These are phyloP conservation scores for Calameuta idolon DNA, from an alignment of 2,888 invertebrate genomes.

Conservation along the genomic window DNA sequence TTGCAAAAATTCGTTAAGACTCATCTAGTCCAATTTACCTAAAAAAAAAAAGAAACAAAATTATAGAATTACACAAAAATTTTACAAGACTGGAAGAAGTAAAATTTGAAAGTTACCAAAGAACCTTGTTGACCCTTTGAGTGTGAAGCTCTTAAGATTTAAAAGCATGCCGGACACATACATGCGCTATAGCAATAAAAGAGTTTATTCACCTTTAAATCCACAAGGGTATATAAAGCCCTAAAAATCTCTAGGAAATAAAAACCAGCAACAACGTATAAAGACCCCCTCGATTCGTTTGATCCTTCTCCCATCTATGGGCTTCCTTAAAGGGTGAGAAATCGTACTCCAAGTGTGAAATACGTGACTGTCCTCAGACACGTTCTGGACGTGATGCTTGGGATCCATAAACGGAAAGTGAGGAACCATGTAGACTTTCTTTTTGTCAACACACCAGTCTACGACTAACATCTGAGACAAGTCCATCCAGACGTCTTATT, in stretches of 20 bases:
- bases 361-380: neutral
- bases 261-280: neutral
- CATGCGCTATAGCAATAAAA: no score
- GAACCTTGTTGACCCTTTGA: neutral
- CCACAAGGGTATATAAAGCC: neutral
- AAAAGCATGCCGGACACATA: no score
- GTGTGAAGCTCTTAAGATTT: no score
- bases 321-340: neutral
- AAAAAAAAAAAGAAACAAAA: neutral
- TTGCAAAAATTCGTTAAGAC: neutral
- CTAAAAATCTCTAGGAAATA: neutral
- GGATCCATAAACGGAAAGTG: conserved; percentile 29
- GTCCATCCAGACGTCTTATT: conserved; percentile 8
- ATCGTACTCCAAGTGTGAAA: neutral
- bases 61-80: neutral
- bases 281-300: neutral
- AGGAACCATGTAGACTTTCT: conserved; percentile 35
- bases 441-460: neutral
- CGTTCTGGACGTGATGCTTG: conserved; percentile 24
- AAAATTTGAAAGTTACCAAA: neutral
- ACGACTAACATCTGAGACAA: neutral
- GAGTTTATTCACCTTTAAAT: neutral
- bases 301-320: neutral
- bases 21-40: neutral
- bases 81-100: neutral